Evolutionary conservation across 2,113 vertebrate genomes (phyloP), one percentile per base, ranked within the genome.

Genomic region (Rissa tridactyla): DNA sequence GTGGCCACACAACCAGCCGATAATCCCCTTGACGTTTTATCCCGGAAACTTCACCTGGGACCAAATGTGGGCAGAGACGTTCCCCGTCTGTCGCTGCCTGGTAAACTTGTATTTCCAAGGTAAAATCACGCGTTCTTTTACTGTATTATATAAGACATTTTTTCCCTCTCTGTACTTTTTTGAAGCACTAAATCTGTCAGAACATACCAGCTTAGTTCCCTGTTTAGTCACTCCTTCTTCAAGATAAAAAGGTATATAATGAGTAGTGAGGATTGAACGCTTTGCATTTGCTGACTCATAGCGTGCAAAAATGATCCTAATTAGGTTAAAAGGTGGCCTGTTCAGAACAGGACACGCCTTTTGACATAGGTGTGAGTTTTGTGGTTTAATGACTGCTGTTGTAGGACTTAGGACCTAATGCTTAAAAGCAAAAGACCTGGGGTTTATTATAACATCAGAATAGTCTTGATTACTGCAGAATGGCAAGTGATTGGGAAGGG

Each of bases 21-120:
- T 97, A 99, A 99, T 72, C 99, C 99, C 78, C 98, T 99, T 25
- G 99, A 99, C 0, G 99, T 99, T 64, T 97, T 99, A 52, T 99
- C 99, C 61, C 98, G 99, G 97, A 99, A 99, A 92, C 99, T 99
- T 61, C 99, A 99, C 98, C 96, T 99, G 94, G 99, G 99, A 46
- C 99, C 99, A 11, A 99, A 98, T 4, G 98, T 99, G 95, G 99
- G 99, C 52, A 99, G 99, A 2, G 99, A 99, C 11, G 99, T 99
- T 75, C 99, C 99, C 68, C 99, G 99, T 52, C 98, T 99, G 78
- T 99, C 99, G 0, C 98, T 99, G 97, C 99, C 99, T 30, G 99
- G 99, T 68, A 99, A 99, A 97, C 98, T 99, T 96, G 99, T 99
- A 26, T 99, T 99, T 97, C 99, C 99, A 49, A 99, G 99, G 99